These are phyloP conservation scores for Ochropleura leucogaster DNA, from an alignment of 2,888 invertebrate species.

Conservation along the genomic window DNA sequence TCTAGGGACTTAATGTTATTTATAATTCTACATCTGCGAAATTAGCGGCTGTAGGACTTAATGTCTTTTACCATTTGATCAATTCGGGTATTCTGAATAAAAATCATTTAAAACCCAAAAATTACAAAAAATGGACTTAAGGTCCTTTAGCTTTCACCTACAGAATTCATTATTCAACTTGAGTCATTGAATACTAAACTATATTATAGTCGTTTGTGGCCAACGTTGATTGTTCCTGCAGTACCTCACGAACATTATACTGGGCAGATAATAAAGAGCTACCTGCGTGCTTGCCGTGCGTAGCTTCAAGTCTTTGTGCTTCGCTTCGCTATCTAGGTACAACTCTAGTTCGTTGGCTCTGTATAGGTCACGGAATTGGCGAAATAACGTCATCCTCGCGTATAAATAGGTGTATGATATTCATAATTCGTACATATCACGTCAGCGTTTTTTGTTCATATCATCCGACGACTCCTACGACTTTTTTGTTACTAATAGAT, in stretches of 20 bases:
- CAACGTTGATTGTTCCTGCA: slow-evolving; percentile 68
- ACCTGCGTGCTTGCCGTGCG: slow-evolving; percentile 43
- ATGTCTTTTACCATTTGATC: too few species aligned
- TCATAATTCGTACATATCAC: slow-evolving; percentile 5
- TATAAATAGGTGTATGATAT: slow-evolving; percentile 25
- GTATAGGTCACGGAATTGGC: slow-evolving; percentile 38
- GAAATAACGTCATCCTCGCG: slow-evolving; percentile 37
- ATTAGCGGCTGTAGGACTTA: too few species aligned
- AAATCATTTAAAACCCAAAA: too few species aligned
- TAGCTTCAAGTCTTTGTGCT: slow-evolving; percentile 52
- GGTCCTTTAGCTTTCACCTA: too few species aligned
- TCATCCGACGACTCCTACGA: neutral
- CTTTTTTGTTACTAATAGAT: slow-evolving; percentile 21
- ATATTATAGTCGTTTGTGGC: slow-evolving; percentile 53
- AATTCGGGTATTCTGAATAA: too few species aligned
- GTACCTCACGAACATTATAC: slow-evolving; percentile 51
- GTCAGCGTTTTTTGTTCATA: slow-evolving; percentile 32
- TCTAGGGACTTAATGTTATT: too few species aligned
- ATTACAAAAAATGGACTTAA: too few species aligned
- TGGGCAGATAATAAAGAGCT: slow-evolving; percentile 48
- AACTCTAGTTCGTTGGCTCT: slow-evolving; percentile 35
- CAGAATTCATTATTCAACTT: slow-evolving; percentile 72
- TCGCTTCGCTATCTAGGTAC: slow-evolving; percentile 9
- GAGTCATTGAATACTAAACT: slow-evolving; percentile 67
- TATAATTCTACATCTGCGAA: too few species aligned